Evolutionary conservation across 2,888 invertebrate genomes (phyloP), one percentile per base, ranked within the genome.

Genomic region (Tetragonula carbonaria): DNA sequence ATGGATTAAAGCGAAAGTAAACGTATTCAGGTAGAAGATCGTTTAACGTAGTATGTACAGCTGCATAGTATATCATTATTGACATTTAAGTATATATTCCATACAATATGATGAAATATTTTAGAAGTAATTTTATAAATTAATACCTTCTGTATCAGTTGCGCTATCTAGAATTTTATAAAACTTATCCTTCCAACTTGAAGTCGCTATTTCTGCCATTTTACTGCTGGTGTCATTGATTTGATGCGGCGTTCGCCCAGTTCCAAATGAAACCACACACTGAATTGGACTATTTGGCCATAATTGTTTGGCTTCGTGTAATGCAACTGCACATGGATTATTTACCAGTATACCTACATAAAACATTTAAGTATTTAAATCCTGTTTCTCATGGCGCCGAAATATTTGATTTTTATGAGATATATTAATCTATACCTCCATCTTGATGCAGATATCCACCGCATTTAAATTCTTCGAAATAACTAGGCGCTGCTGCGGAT

Each of bases 401-500:
- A 45, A 23, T 21, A n/a, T 18, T 57, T 2, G 6, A 45, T 16
- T 1, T 38, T 33, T 33, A 13, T 16, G 5, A 53, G 55, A 73
- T 8, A 1, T 38, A 45, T 33, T 16, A 0, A 70, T 66, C 2
- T 18, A 23, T 95, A 96, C 96, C 95, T 95, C 96, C 96, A 95
- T 96, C 95, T 95, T 96, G 90, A 95, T 94, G 92, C 95, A 97
- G 94, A 90, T 96, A 95, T 16, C 97, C 96, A 78, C 96, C 96
- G 33, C 97, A 95, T 87, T 96, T 95, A 92, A 97, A 97, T 95
- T 98, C 98, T 92, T 97, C 97, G 95, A 98, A 99, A 95, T 98
- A 98, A 0, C 98, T 97, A 4, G 98, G 99, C 8, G 98, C 98
- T 67, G 98, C 98, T 66, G 98, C 97, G 0, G 98, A 98, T 0